These are phyloP conservation scores for Reticulitermes lucifugus DNA, from an alignment of 2,888 invertebrate species.

Conservation along the genomic window DNA sequence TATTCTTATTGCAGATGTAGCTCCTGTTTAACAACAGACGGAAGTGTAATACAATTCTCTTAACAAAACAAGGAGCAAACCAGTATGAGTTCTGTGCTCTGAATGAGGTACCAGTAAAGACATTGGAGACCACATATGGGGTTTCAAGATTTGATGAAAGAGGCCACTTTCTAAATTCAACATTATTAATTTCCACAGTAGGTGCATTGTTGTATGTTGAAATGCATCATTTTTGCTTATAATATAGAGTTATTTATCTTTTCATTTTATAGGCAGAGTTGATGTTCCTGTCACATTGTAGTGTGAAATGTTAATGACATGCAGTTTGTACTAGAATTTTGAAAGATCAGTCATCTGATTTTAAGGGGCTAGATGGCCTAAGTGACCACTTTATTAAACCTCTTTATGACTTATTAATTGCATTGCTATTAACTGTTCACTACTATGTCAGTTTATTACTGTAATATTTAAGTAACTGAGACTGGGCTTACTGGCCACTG, in stretches of 20 bases:
- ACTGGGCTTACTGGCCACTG: background rate
- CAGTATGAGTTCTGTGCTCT: background rate
- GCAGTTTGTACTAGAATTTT: background rate
- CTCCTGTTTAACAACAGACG: slow-evolving; percentile 14
- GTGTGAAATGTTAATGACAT: background rate
- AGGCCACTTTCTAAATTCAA: background rate
- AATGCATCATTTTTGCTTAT: background rate
- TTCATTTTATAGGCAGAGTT: background rate
- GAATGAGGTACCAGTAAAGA: background rate
- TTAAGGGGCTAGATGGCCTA: slow-evolving; percentile 14
- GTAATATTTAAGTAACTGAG: background rate
- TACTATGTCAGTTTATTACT: background rate
- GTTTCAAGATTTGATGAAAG: background rate
- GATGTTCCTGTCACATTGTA: background rate
- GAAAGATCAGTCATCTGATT: background rate
- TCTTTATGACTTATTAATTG: background rate
- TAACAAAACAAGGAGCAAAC: background rate
- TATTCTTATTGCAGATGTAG: slow-evolving; percentile 7
- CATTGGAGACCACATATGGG: background rate
- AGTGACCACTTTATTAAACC: background rate
- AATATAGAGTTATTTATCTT: background rate
- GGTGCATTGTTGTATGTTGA: background rate
- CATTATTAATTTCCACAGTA: background rate
- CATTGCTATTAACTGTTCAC: background rate
- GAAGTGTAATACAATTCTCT: background rate